Percentiles rank a stretch among this genome's conserved stretches.
phyloP scores from a whole-genome alignment of 1,140 invertebrate species.

The Homarus americanus region DNA sequence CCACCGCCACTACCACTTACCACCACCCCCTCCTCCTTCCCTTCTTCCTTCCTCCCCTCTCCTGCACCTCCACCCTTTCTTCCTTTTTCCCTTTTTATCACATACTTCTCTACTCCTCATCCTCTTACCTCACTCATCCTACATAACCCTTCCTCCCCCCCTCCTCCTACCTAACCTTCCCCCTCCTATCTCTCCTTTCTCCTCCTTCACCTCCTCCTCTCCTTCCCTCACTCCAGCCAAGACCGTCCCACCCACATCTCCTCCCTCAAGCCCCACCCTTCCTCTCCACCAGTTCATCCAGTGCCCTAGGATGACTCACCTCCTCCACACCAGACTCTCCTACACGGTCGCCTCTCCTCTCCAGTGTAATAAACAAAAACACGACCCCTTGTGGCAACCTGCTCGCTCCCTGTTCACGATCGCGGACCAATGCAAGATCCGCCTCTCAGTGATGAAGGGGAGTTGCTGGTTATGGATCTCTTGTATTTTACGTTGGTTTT shows the following conservation, averaged over 20 bases:
- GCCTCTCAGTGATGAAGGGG: neutral
- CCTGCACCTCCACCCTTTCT: neutral
- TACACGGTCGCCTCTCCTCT: neutral
- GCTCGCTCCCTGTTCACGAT: neutral
- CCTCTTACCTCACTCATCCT: neutral
- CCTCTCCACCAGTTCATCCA: neutral
- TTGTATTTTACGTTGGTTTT: too few species aligned
- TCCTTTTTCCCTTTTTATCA: neutral
- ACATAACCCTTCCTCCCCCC: too few species aligned
- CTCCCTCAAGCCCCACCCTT: neutral
- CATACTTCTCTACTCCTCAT: neutral
- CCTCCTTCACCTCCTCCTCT: neutral
- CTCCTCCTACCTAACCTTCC: neutral
- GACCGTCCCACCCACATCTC: neutral
- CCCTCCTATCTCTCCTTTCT: neutral
- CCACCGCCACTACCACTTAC: neutral
- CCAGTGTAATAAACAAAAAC: neutral
- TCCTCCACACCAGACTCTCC: neutral
- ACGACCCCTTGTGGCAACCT: neutral
- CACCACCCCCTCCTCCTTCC: neutral
- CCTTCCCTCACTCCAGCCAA: neutral
- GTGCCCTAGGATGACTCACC: neutral
- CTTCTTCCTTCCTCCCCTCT: neutral
- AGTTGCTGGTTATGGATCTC: neutral
- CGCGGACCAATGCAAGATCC: neutral